Conservation (phyloP, 1,140 invertebrate genomes). For the Asobara japonica region DNA sequence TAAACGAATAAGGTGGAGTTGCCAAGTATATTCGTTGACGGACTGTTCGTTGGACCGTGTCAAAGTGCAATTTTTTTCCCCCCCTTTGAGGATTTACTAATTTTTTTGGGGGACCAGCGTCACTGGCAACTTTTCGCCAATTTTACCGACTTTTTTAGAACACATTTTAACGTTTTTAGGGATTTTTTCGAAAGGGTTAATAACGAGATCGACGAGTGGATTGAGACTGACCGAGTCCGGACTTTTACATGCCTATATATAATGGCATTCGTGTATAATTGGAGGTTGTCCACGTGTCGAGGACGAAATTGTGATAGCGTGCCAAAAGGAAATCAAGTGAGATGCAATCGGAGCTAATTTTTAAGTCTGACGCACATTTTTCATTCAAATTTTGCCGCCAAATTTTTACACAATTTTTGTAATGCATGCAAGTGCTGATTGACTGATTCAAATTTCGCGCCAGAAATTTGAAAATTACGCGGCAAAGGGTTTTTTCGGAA, state of each 20-base stretch:
- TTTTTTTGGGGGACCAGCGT: too few relatives aligned
- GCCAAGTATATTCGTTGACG: conserved; percentile 23
- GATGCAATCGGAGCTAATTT: conserved; percentile 7
- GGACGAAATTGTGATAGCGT: conserved; percentile 23
- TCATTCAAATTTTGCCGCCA: too few relatives aligned
- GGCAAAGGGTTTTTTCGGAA: too few relatives aligned
- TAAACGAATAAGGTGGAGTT: conserved; percentile 22
- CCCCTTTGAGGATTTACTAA: neutral
- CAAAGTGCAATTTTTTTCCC: neutral
- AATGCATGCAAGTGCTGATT: too few relatives aligned
- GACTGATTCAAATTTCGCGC: too few relatives aligned
- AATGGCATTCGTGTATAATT: conserved; percentile 21
- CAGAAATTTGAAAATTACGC: too few relatives aligned
- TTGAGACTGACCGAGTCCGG: conserved; percentile 21
- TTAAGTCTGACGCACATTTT: neutral
- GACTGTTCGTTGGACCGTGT: neutral
- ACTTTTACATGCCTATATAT: conserved; percentile 33
- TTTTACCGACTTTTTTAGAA: neutral
- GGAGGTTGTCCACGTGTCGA: conserved; percentile 30
- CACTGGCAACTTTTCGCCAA: neutral
- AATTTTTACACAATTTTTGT: too few relatives aligned
- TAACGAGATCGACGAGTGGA: neutral
- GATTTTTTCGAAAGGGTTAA: neutral
- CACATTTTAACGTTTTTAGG: too few relatives aligned
- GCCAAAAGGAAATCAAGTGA: conserved; percentile 8